These are phyloP conservation scores for Henicopernis longicauda DNA, from an alignment of 2,113 vertebrate genomes.

Conservation along the genomic window DNA sequence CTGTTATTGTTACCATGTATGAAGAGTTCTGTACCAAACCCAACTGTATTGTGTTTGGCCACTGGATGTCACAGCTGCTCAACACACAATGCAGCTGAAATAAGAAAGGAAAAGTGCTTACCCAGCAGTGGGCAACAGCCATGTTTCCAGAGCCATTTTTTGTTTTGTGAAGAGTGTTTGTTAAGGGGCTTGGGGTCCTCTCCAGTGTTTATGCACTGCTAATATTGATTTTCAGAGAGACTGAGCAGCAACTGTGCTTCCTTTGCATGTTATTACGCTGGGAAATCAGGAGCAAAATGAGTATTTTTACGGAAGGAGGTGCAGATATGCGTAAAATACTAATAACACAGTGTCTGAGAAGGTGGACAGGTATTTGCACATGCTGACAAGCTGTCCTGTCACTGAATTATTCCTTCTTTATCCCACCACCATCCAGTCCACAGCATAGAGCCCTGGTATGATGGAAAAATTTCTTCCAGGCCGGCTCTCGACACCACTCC, in stretches of 20 bases:
- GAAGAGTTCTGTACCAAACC: neutral
- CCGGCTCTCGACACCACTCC: fast-evolving
- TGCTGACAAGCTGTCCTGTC: neutral
- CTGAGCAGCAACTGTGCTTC: neutral
- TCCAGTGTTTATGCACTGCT: neutral
- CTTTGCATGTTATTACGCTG: neutral
- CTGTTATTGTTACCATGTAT: neutral
- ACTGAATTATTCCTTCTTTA: neutral
- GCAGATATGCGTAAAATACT: neutral
- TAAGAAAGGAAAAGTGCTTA: neutral
- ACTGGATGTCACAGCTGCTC: constrained; percentile 64
- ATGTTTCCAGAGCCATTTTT: neutral
- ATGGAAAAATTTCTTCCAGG: neutral
- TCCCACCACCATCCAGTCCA: neutral
- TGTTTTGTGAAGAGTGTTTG: neutral
- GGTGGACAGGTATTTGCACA: neutral
- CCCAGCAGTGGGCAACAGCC: neutral
- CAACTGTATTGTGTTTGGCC: constrained; percentile 48
- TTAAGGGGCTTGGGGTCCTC: neutral
- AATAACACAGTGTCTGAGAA: neutral
- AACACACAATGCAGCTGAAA: neutral
- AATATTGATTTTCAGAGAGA: neutral
- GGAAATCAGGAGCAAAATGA: neutral
- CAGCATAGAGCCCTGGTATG: neutral
- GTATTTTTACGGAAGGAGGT: neutral